Base-by-base conservation (phyloP, 1,140 invertebrate genomes). In the Pantala flavescens region DNA sequence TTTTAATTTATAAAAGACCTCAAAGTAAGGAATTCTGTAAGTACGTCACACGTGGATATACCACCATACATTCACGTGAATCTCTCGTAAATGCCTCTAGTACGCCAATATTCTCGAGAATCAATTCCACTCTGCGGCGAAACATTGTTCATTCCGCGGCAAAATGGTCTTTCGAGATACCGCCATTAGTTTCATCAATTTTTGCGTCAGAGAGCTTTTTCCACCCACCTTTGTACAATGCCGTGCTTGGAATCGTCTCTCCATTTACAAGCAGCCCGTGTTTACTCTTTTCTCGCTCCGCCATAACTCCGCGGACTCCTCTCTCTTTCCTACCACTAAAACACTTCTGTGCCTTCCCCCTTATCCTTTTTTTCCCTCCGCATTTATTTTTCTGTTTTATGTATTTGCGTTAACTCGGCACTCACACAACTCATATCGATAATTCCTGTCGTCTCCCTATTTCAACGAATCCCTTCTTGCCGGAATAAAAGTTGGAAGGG, bases 371-470 rank as follows among this genome's bases (percentile, higher is more conserved):
- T 49, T 63, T 63, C n/a, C 49, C 49, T 63, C 49, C 49, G 49
- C 49, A 63, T 63, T 63, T 63, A 63, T 63, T 63, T 63, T 63
- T 63, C 49, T 63, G 49, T 63, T 63, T 63, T 63, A 63, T 63
- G 49, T 63, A 63, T 63, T 63, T 63, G 12, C 49, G 49, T 63
- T 63, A 63, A 63, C 49, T 63, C 49, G 49, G 49, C 49, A 21
- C 49, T 63, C 49, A 63, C 49, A 63, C 49, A 63, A 63, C 49
- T 63, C 49, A 63, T 63, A 63, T 63, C 49, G 49, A 63, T 63
- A 63, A 63, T 63, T 63, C 49, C 49, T 3, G 49, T 14, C 49
- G 5, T 21, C 12, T 19, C 49, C 3, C 49, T 63, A 3, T 3
- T 63, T 12, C n/a, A 3, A 3, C 16, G 49, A 21, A 63, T 63